Conservation (phyloP, 2,113 vertebrate species). For the Lontra canadensis region DNA sequence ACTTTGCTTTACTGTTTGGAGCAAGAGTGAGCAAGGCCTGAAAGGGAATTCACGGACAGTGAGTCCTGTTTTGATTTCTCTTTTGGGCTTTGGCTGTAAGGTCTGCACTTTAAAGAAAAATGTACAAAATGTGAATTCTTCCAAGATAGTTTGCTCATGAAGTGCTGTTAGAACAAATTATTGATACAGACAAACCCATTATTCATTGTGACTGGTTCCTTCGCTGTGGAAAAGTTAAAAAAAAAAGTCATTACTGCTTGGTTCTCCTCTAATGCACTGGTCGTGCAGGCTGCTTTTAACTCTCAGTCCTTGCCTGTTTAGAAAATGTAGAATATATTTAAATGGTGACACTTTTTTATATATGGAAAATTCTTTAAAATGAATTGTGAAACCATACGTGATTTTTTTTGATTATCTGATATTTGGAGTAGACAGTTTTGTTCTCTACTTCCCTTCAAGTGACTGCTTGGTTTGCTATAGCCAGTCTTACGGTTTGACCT, state of each 20-base stretch:
- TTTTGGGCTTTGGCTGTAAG: constrained; percentile 50
- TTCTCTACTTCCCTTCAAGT: neutral
- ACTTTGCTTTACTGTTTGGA: constrained; percentile 62
- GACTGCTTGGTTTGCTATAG: neutral
- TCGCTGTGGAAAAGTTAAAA: constrained; percentile 15
- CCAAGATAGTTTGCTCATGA: constrained; percentile 24
- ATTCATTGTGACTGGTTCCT: constrained; percentile 59
- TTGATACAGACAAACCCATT: constrained; percentile 40
- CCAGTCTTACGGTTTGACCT: neutral
- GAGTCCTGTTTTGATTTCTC: constrained; percentile 54
- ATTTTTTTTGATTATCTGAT: neutral
- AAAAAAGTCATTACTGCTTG: constrained; percentile 26
- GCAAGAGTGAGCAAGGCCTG: constrained; percentile 64
- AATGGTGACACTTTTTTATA: neutral
- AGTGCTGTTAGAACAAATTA: constrained; percentile 56
- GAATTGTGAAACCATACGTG: neutral
- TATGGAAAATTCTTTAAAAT: constrained; percentile 4
- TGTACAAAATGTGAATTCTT: constrained; percentile 48
- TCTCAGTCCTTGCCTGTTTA: neutral
- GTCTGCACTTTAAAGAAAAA: constrained; percentile 33
- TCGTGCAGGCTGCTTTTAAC: neutral
- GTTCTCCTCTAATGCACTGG: neutral
- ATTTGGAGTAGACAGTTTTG: neutral
- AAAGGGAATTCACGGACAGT: constrained; percentile 56
- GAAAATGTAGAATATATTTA: constrained; percentile 41